phyloP scores from a whole-genome alignment of 1,140 invertebrate genomes.

The Procambarus clarkii region DNA sequence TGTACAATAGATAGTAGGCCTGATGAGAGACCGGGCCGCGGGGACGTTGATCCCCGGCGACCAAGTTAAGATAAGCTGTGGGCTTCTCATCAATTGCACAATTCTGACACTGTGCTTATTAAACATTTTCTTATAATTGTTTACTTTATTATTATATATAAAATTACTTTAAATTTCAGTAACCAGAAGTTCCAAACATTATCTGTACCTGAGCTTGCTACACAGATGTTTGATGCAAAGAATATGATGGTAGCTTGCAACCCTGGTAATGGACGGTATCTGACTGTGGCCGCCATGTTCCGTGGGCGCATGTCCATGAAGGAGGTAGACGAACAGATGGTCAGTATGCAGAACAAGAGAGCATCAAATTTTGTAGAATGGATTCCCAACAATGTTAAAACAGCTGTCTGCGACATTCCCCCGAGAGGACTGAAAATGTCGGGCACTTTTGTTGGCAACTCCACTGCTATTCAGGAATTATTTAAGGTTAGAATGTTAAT shows the following conservation, averaged over 20 bases:
- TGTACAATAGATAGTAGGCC: too few relatives aligned
- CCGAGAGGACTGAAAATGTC: conserved; percentile 83
- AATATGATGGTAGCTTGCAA: conserved; percentile 88
- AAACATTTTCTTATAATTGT: too few relatives aligned
- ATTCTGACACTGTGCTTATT: too few relatives aligned
- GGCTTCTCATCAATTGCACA: too few relatives aligned
- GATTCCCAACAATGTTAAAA: conserved; percentile 82
- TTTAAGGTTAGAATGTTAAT: conserved; percentile 81
- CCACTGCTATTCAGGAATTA: conserved; percentile 82
- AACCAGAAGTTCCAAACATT: conserved; percentile 78
- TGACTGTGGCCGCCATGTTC: conserved; percentile 84
- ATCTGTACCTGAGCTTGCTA: conserved; percentile 79
- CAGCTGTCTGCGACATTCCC: conserved; percentile 84
- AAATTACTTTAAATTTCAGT: background rate
- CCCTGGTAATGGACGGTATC: conserved; percentile 81
- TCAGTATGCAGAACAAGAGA: conserved; percentile 79
- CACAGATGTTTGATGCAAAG: conserved; percentile 84
- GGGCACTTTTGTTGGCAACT: conserved; percentile 84
- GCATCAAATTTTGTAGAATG: conserved; percentile 81
- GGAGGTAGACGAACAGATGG: conserved; percentile 76
- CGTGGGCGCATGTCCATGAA: conserved; percentile 77
- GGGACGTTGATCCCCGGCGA: too few relatives aligned
- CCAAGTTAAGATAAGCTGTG: too few relatives aligned
- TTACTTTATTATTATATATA: too few relatives aligned
- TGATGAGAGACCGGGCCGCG: too few relatives aligned